Percentiles rank a stretch among this genome's conserved stretches.
Evolutionary conservation across 2,888 invertebrate species (phyloP).

Genomic region (Cephus spinipes): DNA sequence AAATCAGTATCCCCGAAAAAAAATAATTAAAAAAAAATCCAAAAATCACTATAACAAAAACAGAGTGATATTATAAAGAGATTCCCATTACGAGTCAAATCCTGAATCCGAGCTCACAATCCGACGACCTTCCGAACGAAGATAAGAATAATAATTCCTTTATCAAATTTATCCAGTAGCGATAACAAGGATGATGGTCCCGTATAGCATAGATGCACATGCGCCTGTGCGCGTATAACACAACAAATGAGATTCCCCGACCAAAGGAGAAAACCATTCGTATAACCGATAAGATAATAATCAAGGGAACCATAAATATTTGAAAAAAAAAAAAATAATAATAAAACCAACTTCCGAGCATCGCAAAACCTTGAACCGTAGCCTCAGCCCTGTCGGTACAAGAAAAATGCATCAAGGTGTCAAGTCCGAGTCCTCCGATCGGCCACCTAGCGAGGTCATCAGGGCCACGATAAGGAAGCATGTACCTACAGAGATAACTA

Average conservation of each 20-base stretch:
- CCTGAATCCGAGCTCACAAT: neutral
- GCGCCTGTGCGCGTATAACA: neutral
- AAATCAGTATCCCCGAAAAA: neutral
- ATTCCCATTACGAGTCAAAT: neutral
- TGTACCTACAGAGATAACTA: neutral
- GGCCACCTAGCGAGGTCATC: neutral
- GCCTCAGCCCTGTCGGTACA: slow-evolving; percentile 37
- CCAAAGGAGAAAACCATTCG: neutral
- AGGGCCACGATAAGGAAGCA: neutral
- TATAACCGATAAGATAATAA: neutral
- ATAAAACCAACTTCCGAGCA: slow-evolving; percentile 36
- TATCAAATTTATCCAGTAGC: neutral
- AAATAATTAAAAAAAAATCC: neutral
- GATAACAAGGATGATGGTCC: neutral
- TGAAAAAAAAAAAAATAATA: neutral
- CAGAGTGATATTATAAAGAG: neutral
- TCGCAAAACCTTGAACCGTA: slow-evolving; percentile 38
- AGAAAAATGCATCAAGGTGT: slow-evolving; percentile 56
- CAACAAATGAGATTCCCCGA: neutral
- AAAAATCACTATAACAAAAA: neutral
- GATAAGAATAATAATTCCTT: neutral
- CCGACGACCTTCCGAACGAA: neutral
- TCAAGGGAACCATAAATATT: neutral
- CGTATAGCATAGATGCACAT: neutral
- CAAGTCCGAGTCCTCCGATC: slow-evolving; percentile 25